A percentile compares a stretch with the other conserved stretches of the same genome.
Evolutionary conservation across 1,140 invertebrate genomes (phyloP).

Genomic region (Proales similis): DNA sequence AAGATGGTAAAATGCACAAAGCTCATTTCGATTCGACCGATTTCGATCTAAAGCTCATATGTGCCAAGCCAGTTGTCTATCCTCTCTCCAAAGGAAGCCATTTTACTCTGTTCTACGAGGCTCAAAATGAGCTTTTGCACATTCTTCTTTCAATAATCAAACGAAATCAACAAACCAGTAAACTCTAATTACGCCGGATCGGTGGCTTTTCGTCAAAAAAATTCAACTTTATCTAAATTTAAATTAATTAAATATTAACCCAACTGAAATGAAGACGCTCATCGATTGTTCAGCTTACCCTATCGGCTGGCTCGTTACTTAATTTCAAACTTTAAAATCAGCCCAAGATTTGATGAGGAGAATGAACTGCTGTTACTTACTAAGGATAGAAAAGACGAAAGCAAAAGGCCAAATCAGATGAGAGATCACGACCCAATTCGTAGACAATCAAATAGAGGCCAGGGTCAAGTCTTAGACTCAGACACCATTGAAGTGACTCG

Average conservation of each 20-base stretch:
- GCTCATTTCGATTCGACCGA: neutral
- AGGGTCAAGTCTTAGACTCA: constrained; percentile 21
- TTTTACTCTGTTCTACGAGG: constrained; percentile 20
- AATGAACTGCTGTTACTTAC: no score
- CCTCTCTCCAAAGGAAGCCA: constrained; percentile 11
- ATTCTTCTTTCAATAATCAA: constrained; percentile 10
- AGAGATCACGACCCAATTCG: constrained; percentile 14
- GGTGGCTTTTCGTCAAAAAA: constrained; percentile 27
- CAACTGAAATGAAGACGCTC: no score
- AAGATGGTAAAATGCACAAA: neutral
- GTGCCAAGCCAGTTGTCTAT: constrained; percentile 3
- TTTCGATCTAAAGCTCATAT: constrained; percentile 1
- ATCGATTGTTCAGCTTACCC: no score
- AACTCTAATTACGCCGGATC: constrained; percentile 8
- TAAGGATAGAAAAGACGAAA: constrained; percentile 32
- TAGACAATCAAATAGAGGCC: constrained; percentile 22
- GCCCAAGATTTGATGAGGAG: no score
- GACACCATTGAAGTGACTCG: constrained; percentile 36
- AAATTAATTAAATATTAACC: neutral
- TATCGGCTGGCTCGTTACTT: no score
- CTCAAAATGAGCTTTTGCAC: neutral
- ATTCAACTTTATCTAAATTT: constrained; percentile 17
- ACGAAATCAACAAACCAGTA: constrained; percentile 20
- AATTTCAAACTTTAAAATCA: no score
- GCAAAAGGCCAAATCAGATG: constrained; percentile 15